Evolutionary conservation across 2,113 vertebrate species (phyloP).

Genomic region (zebrafish (Danio rerio)): GRCz12tu NC_133178.1:11906501-11907000

Average conservation of each 20-base stretch:
- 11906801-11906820: neutral
- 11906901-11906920: too few species aligned
- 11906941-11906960: too few species aligned
- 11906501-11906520: slow-evolving; percentile 34
- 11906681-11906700: neutral
- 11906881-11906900: neutral
- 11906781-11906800: neutral
- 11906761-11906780: neutral
- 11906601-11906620: neutral
- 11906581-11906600: slow-evolving; percentile 15
- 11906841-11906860: neutral
- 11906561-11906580: slow-evolving; percentile 7
- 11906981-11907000: too few species aligned
- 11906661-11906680: neutral
- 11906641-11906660: neutral
- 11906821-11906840: neutral
- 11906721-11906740: neutral
- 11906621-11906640: neutral
- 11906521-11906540: slow-evolving; percentile 15
- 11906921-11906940: too few species aligned
- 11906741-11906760: neutral
- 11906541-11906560: slow-evolving; percentile 36
- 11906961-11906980: too few species aligned
- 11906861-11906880: neutral
- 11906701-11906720: neutral